These are phyloP conservation scores for Dermatophagoides farinae DNA, from an alignment of 1,140 invertebrate species.

Conservation along the genomic window DNA sequence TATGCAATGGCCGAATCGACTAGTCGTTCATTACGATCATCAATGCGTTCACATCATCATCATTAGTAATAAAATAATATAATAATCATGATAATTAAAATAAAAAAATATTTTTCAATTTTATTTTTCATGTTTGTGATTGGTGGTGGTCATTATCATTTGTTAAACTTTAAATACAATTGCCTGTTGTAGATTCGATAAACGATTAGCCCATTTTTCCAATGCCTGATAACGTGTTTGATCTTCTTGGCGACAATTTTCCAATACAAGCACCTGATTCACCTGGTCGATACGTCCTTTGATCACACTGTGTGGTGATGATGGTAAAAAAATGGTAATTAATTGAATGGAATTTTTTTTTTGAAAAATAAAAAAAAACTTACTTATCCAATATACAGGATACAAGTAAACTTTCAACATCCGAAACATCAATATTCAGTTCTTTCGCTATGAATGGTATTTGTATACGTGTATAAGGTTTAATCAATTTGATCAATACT, in stretches of 20 bases:
- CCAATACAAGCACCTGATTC: slow-evolving; percentile 77
- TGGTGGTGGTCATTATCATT: not conserved
- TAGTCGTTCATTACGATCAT: too few relatives aligned
- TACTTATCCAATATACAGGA: slow-evolving; percentile 93
- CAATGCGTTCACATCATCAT: too few relatives aligned
- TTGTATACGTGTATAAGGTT: slow-evolving; percentile 92
- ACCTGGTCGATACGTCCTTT: slow-evolving; percentile 89
- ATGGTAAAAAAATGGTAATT: not conserved
- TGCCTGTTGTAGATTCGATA: slow-evolving; percentile 63
- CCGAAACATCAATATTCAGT: slow-evolving; percentile 80
- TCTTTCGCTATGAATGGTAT: slow-evolving; percentile 95
- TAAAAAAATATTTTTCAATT: too few relatives aligned
- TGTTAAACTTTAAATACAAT: slow-evolving; percentile 40
- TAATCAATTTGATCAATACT: slow-evolving; percentile 90
- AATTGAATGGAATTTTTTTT: not conserved
- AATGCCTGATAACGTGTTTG: slow-evolving; percentile 73
- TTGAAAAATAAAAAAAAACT: slow-evolving; percentile 22
- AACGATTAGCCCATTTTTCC: slow-evolving; percentile 86
- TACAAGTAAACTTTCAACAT: slow-evolving; percentile 92
- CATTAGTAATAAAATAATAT: too few relatives aligned
- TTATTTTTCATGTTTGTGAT: too few relatives aligned
- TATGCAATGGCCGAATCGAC: not conserved
- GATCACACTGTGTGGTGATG: slow-evolving; percentile 50
- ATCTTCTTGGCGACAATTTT: slow-evolving; percentile 41
- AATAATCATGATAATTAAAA: too few relatives aligned